Base-by-base conservation (phyloP, 2,888 invertebrate species). In the Eristalis tenax region DNA sequence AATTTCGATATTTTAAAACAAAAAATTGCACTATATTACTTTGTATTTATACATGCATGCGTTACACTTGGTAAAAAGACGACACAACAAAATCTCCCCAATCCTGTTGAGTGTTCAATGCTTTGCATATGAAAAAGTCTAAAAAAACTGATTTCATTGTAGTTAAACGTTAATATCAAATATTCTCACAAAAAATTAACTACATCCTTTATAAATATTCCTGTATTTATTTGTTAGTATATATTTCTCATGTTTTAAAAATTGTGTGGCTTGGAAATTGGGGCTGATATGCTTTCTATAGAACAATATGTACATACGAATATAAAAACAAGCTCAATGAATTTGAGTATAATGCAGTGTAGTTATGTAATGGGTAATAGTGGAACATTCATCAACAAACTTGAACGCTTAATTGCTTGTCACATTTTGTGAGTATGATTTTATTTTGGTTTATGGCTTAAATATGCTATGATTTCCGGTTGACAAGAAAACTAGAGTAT, bases 281-380 rank as follows among this genome's bases (percentile, higher is more conserved):
- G 78, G 61, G 73, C 73, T 85, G 85, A 86, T 86, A 86, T 86
- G 86, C 83, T 22, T 77, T 73, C 43, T 66, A 63, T 40, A 71
- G 50, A 70, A 64, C 18, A 68, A 22, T 70, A 50, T 50, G 22
- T 68, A 76, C 57, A 65, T 63, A 63, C 13, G 13, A 76, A 57
- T 35, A 35, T 22, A 74, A 77, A 56, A 77, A 75, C 18, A 66
- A 75, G 22, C 18, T 71, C 5, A 70, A 8, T n/a, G 32, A 32
- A 76, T 63, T 71, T 15, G 43, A 43, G 50, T 50, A 81, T 68
- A 76, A 81, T 71, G 56, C 56, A 65, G 5, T n/a, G 13, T 4
- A 11, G 38, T 13, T 38, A 32, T 32, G 32, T 32, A 11, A 38
- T 13, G 0, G 18, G 8, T 18, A 18, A 8, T 8, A 50, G 18